Conservation (phyloP, 2,113 vertebrate species). For the Calidris pygmaea region DNA sequence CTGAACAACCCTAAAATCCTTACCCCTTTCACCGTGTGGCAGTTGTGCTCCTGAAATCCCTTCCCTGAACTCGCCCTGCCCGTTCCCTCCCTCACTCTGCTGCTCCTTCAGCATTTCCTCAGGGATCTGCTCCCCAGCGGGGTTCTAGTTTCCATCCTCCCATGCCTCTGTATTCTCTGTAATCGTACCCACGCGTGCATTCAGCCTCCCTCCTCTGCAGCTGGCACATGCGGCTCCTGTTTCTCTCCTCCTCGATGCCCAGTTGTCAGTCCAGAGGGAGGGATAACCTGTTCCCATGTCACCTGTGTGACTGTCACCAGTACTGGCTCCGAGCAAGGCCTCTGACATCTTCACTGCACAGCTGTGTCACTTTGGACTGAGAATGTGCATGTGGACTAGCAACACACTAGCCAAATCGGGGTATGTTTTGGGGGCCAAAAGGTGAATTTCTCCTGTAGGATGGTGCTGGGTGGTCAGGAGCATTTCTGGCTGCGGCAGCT, state of each 20-base stretch:
- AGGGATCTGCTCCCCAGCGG: neutral
- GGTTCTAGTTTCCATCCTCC: neutral
- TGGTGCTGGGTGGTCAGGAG: neutral
- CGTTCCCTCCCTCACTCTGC: accelerated
- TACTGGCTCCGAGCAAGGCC: accelerated
- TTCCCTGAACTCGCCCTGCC: neutral
- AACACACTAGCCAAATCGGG: neutral
- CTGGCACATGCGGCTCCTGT: neutral
- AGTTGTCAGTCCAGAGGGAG: neutral
- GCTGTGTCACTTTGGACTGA: neutral
- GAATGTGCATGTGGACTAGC: neutral
- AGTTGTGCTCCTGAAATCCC: neutral
- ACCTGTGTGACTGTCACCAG: accelerated
- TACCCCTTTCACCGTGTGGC: accelerated
- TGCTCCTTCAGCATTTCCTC: neutral
- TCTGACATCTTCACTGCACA: neutral
- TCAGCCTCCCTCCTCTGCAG: neutral
- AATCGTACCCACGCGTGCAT: neutral
- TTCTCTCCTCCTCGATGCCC: neutral
- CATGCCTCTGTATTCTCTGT: neutral
- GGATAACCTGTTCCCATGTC: neutral
- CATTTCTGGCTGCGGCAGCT: neutral
- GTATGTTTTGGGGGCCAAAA: neutral
- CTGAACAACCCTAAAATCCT: neutral
- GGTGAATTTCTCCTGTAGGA: neutral